Evolutionary conservation across 2,113 vertebrate genomes (phyloP), one percentile per base, ranked within the genome.

Genomic region (Equus quagga): DNA sequence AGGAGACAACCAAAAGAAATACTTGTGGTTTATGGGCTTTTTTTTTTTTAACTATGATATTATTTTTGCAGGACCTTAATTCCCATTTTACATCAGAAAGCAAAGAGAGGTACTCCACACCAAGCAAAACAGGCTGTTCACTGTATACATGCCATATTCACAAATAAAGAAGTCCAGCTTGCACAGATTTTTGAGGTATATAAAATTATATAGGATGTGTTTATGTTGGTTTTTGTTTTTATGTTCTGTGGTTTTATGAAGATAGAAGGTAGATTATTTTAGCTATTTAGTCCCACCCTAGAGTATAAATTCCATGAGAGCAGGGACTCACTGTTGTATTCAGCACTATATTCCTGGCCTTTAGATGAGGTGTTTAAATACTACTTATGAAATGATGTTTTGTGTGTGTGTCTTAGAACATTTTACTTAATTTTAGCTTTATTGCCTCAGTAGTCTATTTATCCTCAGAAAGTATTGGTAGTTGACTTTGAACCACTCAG

Each of bases 51-150:
- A 92, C 75, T 96, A 14, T 92, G 33, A 8, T 96, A 18, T 93
- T 91, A 62, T 93, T 91, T 95, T 98, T 97, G 79, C 98, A 99
- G 99, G 98, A 99, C 99, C 70, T 99, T 99, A 98, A 99, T 99
- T 98, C 99, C 99, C 8, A 99, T 99, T 98, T 99, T 99, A 98
- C 99, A 99, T 98, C 99, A 99, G 98, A 99, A 99, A 98, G 99
- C 99, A 89, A 99, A 99, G 98, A 99, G 99, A 96, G 99, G 99
- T 89, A 99, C 99, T 46, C 99, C 99, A 95, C 99, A 99, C 98
- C 99, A 99, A 98, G 99, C 99, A 98, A 99, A 99, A 97, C 99
- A 99, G 98, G 99, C 99, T 11, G 99, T 99, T 92, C 99, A 99
- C 98, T 99, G 99, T 98, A 99, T 99, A 98, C 99, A 99, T 91